Evolutionary conservation across 2,888 invertebrate species (phyloP), one percentile per base, ranked within the genome.

Genomic region (Didymodactylos carnosus): DNA sequence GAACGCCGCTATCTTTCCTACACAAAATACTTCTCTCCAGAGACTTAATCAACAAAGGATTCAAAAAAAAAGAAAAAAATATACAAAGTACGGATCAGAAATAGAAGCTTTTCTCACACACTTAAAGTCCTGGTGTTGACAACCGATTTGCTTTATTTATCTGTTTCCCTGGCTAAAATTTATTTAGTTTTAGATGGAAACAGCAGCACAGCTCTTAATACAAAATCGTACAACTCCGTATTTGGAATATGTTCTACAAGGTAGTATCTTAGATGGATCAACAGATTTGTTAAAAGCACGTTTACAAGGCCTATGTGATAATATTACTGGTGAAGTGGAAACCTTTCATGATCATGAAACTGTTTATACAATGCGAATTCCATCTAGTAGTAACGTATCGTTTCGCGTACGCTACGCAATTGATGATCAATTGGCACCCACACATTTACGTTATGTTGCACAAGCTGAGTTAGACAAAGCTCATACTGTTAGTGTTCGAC

Each of bases 341-440:
- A 88, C 89, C 0, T 95, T 94, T 82, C 89, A 91, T 80, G 94
- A 95, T 82, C 91, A 93, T 81, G 94, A 94, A 86, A 89, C 92
- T 80, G 92, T 83, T 46, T 85, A 81, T 76, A 78, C 79, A 40
- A 78, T 84, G 27, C 79, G 84, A 6, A 19, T 35, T 3, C 62
- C 35, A n/a, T 6, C 29, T 8, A 11, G 35, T 35, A 78, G 78
- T 72, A 78, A 78, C 39, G 76, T 80, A 39, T 87, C 89, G 78
- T 84, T 94, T 49, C 85, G 93, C 77, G 92, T 94, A 0, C 86
- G 94, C 73, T 88, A 91, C 81, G 90, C 94, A 0, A 81, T 91
- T n/a, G 90, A 91, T 81, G 88, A 90, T 25, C 88, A 88, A 72
- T 90, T 91, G 76, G 89, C 90, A 84, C 91, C 91, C 0, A 82